phyloP scores from a whole-genome alignment of 2,797 vertebrate species.

The Gobionotothen gibberifrons region DNA sequence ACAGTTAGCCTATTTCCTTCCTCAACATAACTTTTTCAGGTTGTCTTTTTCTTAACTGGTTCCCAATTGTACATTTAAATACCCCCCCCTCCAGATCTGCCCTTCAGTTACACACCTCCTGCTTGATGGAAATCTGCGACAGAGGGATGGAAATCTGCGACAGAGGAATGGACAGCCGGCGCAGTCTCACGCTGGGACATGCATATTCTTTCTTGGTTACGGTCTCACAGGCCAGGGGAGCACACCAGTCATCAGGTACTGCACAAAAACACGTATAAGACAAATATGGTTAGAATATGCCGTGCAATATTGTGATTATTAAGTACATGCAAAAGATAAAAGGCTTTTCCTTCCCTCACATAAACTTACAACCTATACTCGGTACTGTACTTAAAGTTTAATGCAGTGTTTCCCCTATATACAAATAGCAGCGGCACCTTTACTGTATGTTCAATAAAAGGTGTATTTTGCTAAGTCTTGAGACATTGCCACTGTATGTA shows the following conservation, averaged over 20 bases:
- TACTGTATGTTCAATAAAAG: too few relatives aligned
- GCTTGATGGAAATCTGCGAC: constrained; percentile 60
- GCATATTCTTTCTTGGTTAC: constrained; percentile 2
- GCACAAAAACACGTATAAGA: constrained; percentile 16
- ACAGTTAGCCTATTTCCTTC: not conserved
- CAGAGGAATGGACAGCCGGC: constrained; percentile 64
- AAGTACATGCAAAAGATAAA: not conserved
- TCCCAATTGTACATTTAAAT: not conserved
- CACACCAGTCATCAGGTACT: constrained; percentile 77
- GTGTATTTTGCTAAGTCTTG: too few relatives aligned
- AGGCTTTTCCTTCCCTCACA: not conserved
- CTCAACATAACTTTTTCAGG: not conserved
- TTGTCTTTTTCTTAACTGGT: not conserved
- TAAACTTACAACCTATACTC: not conserved
- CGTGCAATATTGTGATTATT: not conserved
- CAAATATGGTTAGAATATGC: not conserved
- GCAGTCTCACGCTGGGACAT: constrained; percentile 59
- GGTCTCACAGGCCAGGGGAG: constrained; percentile 57
- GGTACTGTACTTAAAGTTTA: not conserved
- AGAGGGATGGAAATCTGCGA: constrained; percentile 55
- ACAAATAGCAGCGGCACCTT: too few relatives aligned
- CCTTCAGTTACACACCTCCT: constrained; percentile 66
- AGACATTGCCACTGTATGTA: too few relatives aligned
- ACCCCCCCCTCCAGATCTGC: not conserved
- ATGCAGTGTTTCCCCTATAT: too few relatives aligned